Evolutionary conservation across 2,888 invertebrate genomes (phyloP), one percentile per base, ranked within the genome.

Genomic region (Acrobasis repandana): DNA sequence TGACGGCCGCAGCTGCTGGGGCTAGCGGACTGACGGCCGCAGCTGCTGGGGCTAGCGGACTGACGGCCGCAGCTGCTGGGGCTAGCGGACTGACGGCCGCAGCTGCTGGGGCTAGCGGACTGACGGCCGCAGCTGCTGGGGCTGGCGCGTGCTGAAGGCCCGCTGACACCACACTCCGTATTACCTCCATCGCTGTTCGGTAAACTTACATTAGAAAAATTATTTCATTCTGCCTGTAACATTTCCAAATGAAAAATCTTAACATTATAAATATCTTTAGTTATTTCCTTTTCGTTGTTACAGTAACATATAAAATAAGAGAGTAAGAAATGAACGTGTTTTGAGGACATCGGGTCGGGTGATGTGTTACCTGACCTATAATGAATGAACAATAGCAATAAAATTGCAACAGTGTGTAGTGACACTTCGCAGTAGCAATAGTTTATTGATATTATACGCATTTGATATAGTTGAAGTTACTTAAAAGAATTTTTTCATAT

Each of bases 1-100:
- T n/a, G n/a, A n/a, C n/a, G n/a, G n/a, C n/a, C 85, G 36, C 74
- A 74, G 9, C 57, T 84, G 1, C 77, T 82, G 70, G 88, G 88
- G 0, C 67, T 82, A 8, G 6, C 28, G 4, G 28, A 28, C 28
- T 28, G 28, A 28, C 28, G 28, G 28, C 28, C 6, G 28, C 6
- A 4, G 20, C 28, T n/a, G n/a, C n/a, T n/a, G n/a, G n/a, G n/a
- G 28, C 28, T 8, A 6, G 6, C 28, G 28, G 6, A 28, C 6
- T 8, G 28, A 20, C 20, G 20, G 4, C 20, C 20, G 20, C 20
- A 4, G 20, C 2, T 4, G 20, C 2, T 20, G 20, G 20, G 2
- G 4, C 2, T 4, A 2, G 4, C 2, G 20, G 20, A 4, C 2
- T 20, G 20, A 20, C 20, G 20, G 4, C 2, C 4, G 2, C 4